Evolutionary conservation across 2,113 vertebrate species (phyloP).

Genomic region (Rhabdornis inornatus): DNA sequence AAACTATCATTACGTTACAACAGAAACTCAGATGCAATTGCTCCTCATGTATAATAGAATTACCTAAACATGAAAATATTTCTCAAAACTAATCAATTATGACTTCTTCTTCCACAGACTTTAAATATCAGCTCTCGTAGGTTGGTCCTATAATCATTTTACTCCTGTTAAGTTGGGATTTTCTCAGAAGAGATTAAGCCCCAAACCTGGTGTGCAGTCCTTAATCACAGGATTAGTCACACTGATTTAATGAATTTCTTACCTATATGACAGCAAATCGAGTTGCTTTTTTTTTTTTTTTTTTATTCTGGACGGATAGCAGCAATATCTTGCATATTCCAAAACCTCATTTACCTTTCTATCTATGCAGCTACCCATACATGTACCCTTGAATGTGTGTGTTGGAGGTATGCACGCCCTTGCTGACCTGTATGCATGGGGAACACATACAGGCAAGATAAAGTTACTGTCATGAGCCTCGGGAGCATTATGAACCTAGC

Average conservation of each 20-base stretch:
- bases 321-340: background rate
- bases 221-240: constrained; percentile 9
- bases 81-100: background rate
- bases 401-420: accelerated
- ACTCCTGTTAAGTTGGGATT: constrained; percentile 1
- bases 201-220: background rate
- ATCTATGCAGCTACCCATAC: background rate
- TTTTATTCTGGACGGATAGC: background rate
- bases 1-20: constrained; percentile 7
- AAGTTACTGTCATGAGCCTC: background rate
- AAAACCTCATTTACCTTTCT: background rate
- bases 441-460: background rate
- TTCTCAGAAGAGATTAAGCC: background rate
- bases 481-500: accelerated
- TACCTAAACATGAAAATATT: constrained; percentile 9
- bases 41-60: background rate
- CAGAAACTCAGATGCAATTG: background rate
- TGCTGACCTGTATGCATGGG: accelerated
- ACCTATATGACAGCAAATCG: background rate
- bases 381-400: background rate
- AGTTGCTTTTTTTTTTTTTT: background rate
- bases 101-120: background rate
- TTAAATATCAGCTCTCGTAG: background rate
- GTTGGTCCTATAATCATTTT: background rate
- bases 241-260: background rate